Evolutionary conservation across 2,888 invertebrate genomes (phyloP), one percentile per base, ranked within the genome.

Genomic region (Acanthosoma haemorrhoidale): DNA sequence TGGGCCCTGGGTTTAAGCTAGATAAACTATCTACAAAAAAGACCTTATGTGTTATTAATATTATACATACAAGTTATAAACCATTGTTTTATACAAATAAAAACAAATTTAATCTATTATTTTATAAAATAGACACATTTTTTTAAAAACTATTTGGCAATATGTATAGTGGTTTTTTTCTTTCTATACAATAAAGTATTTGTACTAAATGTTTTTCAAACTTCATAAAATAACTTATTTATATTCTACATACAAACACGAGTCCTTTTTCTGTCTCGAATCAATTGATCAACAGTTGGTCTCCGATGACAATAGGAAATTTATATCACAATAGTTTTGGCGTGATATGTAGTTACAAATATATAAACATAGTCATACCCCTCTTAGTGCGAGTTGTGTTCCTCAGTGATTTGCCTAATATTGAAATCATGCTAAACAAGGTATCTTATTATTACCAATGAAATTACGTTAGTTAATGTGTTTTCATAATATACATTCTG

Each of bases 121-220:
- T 57, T 60, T 67, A 67, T 67, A 67, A 67, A 67, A 67, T 67
- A 67, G 34, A 67, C 57, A 57, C 21, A 60, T 34, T 60, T 57
- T 36, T 57, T 67, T 67, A 57, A 18, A 67, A 67, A 51, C 67
- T 67, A 67, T 67, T 51, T 67, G 67, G 67, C 67, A 67, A 67
- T 67, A 67, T 51, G 51, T 67, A 32, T 67, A 67, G 51, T 57
- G 67, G 67, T 67, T 67, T 60, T 60, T 13, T 13, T 67, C 43
- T 66, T 51, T 67, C 67, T 67, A 67, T 67, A 67, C 67, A 67
- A 67, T 67, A 67, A 67, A 51, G 51, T 67, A 67, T 67, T 67
- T 67, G 67, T 67, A 67, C 67, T 67, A 67, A 67, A 64, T 61
- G 57, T 57, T 64, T 43, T 43, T 51, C 41, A 41, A 41, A 36